Percentiles rank a stretch among this genome's conserved stretches.
Evolutionary conservation across 2,888 invertebrate genomes (phyloP).

Genomic region (Dione vanillae): DNA sequence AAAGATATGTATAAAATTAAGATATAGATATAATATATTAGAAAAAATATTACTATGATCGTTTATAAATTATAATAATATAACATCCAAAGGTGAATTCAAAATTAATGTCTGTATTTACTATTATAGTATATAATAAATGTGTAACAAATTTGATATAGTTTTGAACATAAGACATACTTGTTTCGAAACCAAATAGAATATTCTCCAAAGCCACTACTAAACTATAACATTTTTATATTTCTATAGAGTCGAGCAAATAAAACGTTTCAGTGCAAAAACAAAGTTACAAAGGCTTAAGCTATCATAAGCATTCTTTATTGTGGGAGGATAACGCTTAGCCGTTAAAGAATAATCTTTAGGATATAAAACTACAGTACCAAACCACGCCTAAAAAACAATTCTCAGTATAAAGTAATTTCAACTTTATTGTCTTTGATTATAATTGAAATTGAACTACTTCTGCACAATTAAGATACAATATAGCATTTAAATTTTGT

Average conservation of each 20-base stretch:
- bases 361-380: conserved; percentile 33
- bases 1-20: too few species aligned
- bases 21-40: too few species aligned
- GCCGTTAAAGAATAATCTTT: conserved; percentile 20
- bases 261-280: conserved; percentile 9
- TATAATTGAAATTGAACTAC: conserved; percentile 13
- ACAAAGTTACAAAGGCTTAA: conserved; percentile 11
- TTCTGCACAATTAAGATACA: background rate
- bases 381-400: conserved; percentile 27
- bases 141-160: too few species aligned
- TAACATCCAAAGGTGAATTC: too few species aligned
- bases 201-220: too few species aligned
- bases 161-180: too few species aligned
- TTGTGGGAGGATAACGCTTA: background rate
- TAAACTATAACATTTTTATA: background rate
- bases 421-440: background rate
- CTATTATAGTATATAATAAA: too few species aligned
- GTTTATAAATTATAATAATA: too few species aligned
- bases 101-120: too few species aligned
- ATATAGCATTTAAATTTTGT: conserved; percentile 27
- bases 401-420: conserved; percentile 20
- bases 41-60: too few species aligned
- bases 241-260: conserved; percentile 3
- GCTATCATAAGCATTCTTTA: conserved; percentile 1
- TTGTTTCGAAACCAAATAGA: too few species aligned